Base-by-base conservation (phyloP, 1,140 invertebrate species). In the Leptestheria dahalacensis region DNA sequence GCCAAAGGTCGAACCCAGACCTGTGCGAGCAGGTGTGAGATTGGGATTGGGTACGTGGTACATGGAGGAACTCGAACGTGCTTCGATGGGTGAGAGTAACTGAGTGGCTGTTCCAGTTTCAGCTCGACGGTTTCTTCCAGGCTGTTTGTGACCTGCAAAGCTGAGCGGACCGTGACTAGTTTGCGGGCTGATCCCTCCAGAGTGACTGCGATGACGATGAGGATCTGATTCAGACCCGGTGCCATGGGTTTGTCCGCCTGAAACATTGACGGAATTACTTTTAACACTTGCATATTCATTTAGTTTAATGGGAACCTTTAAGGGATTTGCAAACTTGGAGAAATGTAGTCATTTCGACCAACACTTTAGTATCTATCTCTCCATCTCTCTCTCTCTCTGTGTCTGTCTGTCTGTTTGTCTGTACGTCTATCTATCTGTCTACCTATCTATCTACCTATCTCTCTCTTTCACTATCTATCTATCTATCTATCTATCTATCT, bases 101-200 rank as follows among this genome's bases (percentile, higher is more conserved):
- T 60, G 62, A 53, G 15, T 57, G 61, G 24, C 63, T 60, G 70
- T 66, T 71, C 24, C 65, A 70, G 61, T 57, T 70, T 72, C 21
- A 74, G 48, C 60, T 89, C 85, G 11, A 92, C 76, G 0, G 78
- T 66, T 60, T 85, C 79, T 52, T 79, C 78, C 60, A 91, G 69
- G 65, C 78, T 77, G 74, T 98, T 98, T 4, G 79, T 72, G 1
- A 97, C 72, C 57, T 82, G 79, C 48, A 97, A 73, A 33, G 91
- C 89, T 23, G 93, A 97, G 58, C 91, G 79, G 2, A 98, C 83
- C n/a, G 88, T 91, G n/a, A 98, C 86, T 58, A 97, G 74, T 73
- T 97, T 97, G 61, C 88, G 80, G 0, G 94, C 93, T 33, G 88
- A 92, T 1, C 91, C 91, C 71, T 94, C 90, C 57, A 97, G 74